Evolutionary conservation across 2,888 invertebrate species (phyloP).

Genomic region (Tetropium fuscum): DNA sequence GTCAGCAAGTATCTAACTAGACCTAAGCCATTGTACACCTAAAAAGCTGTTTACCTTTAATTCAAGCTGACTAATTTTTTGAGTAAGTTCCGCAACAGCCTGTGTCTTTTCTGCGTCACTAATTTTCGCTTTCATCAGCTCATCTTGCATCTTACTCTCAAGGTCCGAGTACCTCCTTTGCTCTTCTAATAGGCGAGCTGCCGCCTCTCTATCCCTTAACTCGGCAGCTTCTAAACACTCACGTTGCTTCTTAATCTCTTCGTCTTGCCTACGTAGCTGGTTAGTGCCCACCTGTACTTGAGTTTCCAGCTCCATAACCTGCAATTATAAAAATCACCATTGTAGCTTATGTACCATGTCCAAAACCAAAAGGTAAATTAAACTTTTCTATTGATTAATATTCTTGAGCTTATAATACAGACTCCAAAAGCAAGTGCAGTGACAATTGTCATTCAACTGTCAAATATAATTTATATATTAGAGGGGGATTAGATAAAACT

Average conservation of each 20-base stretch:
- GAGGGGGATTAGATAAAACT: too few species aligned
- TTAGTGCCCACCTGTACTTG: slow-evolving; percentile 93
- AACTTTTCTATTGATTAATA: too few species aligned
- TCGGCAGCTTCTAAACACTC: slow-evolving; percentile 83
- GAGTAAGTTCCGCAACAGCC: slow-evolving; percentile 91
- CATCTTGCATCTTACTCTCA: slow-evolving; percentile 82
- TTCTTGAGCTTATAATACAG: too few species aligned
- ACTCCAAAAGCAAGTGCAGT: too few species aligned
- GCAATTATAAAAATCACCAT: too few species aligned
- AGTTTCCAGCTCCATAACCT: slow-evolving; percentile 96
- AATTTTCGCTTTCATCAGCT: slow-evolving; percentile 93
- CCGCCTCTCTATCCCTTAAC: slow-evolving; percentile 80
- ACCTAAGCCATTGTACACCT: too few species aligned
- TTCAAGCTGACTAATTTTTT: slow-evolving; percentile 93
- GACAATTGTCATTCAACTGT: too few species aligned
- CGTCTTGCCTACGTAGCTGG: slow-evolving; percentile 91
- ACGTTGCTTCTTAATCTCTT: slow-evolving; percentile 87
- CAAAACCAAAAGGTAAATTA: too few species aligned
- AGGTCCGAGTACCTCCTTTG: slow-evolving; percentile 81
- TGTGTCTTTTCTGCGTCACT: slow-evolving; percentile 96
- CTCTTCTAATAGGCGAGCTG: slow-evolving; percentile 84
- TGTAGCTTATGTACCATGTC: too few species aligned
- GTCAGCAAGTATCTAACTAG: too few species aligned
- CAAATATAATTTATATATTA: too few species aligned
- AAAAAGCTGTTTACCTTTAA: slow-evolving; percentile 75